Evolutionary conservation across 2,797 vertebrate species (phyloP), one percentile per base, ranked within the genome.

Genomic region (Xyrichtys novacula): DNA sequence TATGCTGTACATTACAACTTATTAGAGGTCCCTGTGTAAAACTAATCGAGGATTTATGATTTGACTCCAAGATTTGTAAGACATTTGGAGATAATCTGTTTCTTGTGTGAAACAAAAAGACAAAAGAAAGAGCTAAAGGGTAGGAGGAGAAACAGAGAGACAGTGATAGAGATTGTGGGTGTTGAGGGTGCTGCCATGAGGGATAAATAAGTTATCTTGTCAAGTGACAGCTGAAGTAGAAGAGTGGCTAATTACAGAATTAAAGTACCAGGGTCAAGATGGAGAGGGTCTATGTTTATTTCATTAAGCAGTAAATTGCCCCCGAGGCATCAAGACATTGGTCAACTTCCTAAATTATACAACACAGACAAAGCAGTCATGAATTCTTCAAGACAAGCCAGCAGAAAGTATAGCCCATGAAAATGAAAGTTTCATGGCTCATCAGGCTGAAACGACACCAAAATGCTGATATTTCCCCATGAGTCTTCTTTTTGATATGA

Each of bases 161-260:
- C n/a, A n/a, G n/a, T n/a, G n/a, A n/a, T n/a, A n/a, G n/a, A n/a
- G n/a, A n/a, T n/a, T 11, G 7, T 28, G 7, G 26, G 20, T 25
- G 12, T 23, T 23, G 22, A 22, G 19, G n/a, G 50, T 9, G 19
- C 50, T 34, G 19, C 32, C 6, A 9, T 23, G 19, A 22, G 19
- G 22, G 9, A 53, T 17, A 2, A 32, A 32, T 49, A 74, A 53
- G 50, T 66, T 78, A 79, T 80, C 58, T 87, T 83, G 89, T 87
- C 72, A 88, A 80, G 74, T 59, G 49, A 79, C 73, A 78, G 71
- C 81, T 83, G 47, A 78, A 47, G 74, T 60, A 67, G 68, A 65
- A 59, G 60, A 80, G 59, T 29, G 63, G 6, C 76, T 85, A 87
- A 90, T 89, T 88, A 84, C 52, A 84, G 62, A 87, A 90, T 89